phyloP scores from a whole-genome alignment of 2,113 vertebrate species.

The Eidolon helvum region DNA sequence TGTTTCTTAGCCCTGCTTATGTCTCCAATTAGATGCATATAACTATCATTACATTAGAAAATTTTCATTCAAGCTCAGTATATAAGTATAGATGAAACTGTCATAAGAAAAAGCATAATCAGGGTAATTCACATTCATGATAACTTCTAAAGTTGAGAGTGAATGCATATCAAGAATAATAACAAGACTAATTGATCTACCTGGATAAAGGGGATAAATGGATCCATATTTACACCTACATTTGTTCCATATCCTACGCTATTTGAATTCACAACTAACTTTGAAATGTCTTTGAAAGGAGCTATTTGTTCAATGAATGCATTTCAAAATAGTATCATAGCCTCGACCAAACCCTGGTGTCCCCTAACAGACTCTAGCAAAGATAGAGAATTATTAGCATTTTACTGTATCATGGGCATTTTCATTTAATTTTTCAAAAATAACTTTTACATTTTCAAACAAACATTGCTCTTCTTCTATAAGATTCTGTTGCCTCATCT shows the following conservation, averaged over 20 bases:
- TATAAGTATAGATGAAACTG: slow-evolving; percentile 24
- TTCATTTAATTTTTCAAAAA: slow-evolving; percentile 48
- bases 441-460: slow-evolving; percentile 29
- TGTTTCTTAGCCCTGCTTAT: not conserved
- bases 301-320: slow-evolving; percentile 65
- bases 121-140: slow-evolving; percentile 59
- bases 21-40: not conserved
- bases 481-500: not conserved
- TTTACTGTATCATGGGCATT: not conserved
- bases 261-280: slow-evolving; percentile 68
- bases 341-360: not conserved
- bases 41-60: slow-evolving; percentile 44
- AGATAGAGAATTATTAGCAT: not conserved
- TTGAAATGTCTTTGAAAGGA: slow-evolving; percentile 77
- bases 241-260: slow-evolving; percentile 39
- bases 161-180: slow-evolving; percentile 54
- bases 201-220: slow-evolving; percentile 54
- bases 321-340: slow-evolving; percentile 72
- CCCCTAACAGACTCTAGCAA: not conserved
- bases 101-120: slow-evolving; percentile 46
- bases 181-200: slow-evolving; percentile 63
- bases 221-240: slow-evolving; percentile 46
- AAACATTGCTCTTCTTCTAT: not conserved
- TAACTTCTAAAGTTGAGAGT: slow-evolving; percentile 3
- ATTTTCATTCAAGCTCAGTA: slow-evolving; percentile 49